Evolutionary conservation across 92 coral and sea anemone species (phyloP), one percentile per base, ranked within the genome.

Genomic region (Zoanthus gigantus): DNA sequence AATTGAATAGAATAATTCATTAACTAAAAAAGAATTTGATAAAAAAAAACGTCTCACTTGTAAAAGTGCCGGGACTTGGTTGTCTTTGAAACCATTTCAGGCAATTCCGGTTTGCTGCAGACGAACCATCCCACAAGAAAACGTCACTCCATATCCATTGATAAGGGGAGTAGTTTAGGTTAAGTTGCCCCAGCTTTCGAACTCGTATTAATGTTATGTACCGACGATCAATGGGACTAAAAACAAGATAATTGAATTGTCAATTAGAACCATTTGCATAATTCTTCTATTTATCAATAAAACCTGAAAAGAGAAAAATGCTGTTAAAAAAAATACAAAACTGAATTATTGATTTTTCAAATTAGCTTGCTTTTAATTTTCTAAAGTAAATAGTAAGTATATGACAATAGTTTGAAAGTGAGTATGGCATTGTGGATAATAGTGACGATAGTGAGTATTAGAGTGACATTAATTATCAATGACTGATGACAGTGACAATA

Each of bases 61-160:
- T 86, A 34, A 90, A 61, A 44, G 68, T 32, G 7, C 31, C 65
- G 29, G 93, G 93, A 30, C 52, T 76, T 6, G 93, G 88, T 53
- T 87, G 83, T 30, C 67, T 23, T 13, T 56, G 48, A 53, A 86
- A 79, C 93, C 93, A 90, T 11, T 80, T 82, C 42, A 72, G 72
- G 29, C 93, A 90, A 18, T 89, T 90, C 2, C 57, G 58, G 12
- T 28, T 71, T 6, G 90, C 90, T 76, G 18, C 30, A 6, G 74
- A 71, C 10, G 56, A 77, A 23, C 86, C 87, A 2, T 71, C 58
- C 94, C 94, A 91, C 61, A 83, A 78, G 56, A 93, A 88, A 46
- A 93, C 68, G 30, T 93, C 92, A 69, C 94, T 93, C 96, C 94
- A 93, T 23, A 93, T 87, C 94, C 94, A 93, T 67, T 91, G 88